Evolutionary conservation across 2,113 vertebrate species (phyloP).

Genomic region (Dasyurus viverrinus): DNA sequence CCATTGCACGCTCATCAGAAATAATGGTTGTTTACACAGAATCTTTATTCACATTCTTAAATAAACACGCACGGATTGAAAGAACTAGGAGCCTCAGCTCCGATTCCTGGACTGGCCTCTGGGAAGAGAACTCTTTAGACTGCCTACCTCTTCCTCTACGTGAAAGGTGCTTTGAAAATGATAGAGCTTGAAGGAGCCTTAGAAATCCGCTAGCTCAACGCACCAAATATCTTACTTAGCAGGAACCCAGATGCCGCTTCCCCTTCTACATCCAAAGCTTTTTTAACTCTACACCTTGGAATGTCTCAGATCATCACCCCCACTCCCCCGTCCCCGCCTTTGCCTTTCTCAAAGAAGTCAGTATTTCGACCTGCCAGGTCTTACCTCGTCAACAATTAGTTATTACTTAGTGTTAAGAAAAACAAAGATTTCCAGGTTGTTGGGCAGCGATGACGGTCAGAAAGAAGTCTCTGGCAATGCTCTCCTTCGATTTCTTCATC

Average conservation of each 20-base stretch:
- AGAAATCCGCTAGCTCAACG: not conserved
- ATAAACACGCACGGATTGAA: slow-evolving; percentile 65
- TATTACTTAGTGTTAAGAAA: not conserved
- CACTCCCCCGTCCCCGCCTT: not conserved
- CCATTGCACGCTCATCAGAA: slow-evolving; percentile 65
- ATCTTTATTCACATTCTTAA: slow-evolving; percentile 78
- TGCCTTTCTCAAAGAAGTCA: not conserved
- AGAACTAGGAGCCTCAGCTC: slow-evolving; percentile 57
- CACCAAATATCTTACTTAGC: not conserved
- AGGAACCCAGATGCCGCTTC: not conserved
- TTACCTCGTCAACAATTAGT: not conserved
- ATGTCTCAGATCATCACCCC: not conserved
- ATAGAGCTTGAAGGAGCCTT: not conserved
- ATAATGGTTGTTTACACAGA: slow-evolving; percentile 72
- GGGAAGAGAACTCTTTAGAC: slow-evolving; percentile 56
- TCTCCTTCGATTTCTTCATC: not conserved
- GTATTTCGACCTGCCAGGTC: not conserved
- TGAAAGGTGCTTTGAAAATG: slow-evolving; percentile 72
- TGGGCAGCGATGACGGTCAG: not conserved
- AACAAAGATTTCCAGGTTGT: not conserved
- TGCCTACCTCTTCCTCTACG: slow-evolving; percentile 53
- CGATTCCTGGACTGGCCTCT: slow-evolving; percentile 68
- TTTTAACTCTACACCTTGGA: not conserved
- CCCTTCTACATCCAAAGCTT: not conserved
- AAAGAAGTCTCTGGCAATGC: not conserved